Conservation (phyloP, 1,140 invertebrate genomes). For the Homalodisca vitripennis region DNA sequence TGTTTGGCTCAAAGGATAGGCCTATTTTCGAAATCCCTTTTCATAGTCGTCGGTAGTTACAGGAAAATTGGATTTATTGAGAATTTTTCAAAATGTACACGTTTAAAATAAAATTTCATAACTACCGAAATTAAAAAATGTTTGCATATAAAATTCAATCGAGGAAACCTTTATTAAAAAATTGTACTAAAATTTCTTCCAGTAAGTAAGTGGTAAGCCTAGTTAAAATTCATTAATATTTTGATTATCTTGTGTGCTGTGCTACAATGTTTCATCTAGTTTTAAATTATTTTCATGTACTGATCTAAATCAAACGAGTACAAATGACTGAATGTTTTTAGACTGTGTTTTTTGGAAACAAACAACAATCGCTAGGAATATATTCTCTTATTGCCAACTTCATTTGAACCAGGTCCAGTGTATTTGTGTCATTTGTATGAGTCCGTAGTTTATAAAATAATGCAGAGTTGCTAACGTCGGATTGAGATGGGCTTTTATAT, state of each 20-base stretch:
- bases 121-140: background rate
- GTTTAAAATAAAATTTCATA: slow-evolving; percentile 11
- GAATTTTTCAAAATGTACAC: background rate
- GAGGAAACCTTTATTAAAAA: slow-evolving; percentile 20
- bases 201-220: slow-evolving; percentile 26
- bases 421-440: slow-evolving; percentile 26
- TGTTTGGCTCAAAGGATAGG: slow-evolving; percentile 22
- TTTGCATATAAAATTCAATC: slow-evolving; percentile 19
- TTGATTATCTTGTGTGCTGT: slow-evolving; percentile 24
- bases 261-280: slow-evolving; percentile 24
- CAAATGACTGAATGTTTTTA: slow-evolving; percentile 32
- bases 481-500: background rate
- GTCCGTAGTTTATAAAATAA: slow-evolving; percentile 12
- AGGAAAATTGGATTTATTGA: background rate
- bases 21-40: slow-evolving; percentile 5
- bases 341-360: slow-evolving; percentile 24
- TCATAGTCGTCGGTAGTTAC: background rate
- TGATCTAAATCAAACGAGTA: slow-evolving; percentile 26
- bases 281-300: slow-evolving; percentile 29
- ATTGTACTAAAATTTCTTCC: slow-evolving; percentile 25
- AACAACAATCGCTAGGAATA: background rate
- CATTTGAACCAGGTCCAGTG: background rate
- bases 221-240: slow-evolving; percentile 24
- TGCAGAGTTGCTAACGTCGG: slow-evolving; percentile 18
- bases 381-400: too few relatives aligned